A percentile compares a stretch with the other conserved stretches of the same genome.
These are phyloP conservation scores for Dinocampus coccinellae DNA, from an alignment of 2,888 invertebrate genomes.

Conservation along the genomic window DNA sequence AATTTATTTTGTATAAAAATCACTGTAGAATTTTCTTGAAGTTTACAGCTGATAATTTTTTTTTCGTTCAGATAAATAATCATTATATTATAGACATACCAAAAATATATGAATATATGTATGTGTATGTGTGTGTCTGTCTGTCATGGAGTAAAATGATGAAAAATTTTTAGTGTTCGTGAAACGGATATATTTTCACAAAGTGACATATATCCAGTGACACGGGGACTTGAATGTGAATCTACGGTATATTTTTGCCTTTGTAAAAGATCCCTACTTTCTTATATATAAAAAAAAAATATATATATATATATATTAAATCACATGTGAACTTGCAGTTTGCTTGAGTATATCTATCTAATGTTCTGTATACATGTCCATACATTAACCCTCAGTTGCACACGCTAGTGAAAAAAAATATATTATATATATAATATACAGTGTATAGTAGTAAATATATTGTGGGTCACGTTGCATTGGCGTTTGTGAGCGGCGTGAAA, in stretches of 20 bases:
- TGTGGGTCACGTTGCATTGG: constrained; percentile 45
- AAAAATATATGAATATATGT: neutral
- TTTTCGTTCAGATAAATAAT: no score
- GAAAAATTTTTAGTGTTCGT: constrained; percentile 46
- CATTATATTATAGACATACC: no score
- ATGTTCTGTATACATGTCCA: constrained; percentile 15
- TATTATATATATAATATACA: neutral
- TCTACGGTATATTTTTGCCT: constrained; percentile 52
- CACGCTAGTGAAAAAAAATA: neutral
- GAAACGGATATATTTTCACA: constrained; percentile 69
- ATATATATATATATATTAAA: constrained; percentile 8
- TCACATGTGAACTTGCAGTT: constrained; percentile 56
- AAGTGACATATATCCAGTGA: constrained; percentile 50
- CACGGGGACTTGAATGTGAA: constrained; percentile 33
- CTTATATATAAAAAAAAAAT: neutral
- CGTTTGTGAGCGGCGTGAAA: constrained; percentile 60
- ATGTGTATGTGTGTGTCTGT: neutral
- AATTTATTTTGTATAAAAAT: no score
- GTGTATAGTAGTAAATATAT: neutral
- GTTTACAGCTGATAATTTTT: no score
- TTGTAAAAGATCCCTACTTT: constrained; percentile 65
- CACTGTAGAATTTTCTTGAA: no score
- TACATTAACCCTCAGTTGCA: constrained; percentile 15
- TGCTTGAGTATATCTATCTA: constrained; percentile 53
- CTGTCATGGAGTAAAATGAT: neutral